Base-by-base conservation (phyloP, 2,888 invertebrate genomes). In the Argynnis bischoffii region DNA sequence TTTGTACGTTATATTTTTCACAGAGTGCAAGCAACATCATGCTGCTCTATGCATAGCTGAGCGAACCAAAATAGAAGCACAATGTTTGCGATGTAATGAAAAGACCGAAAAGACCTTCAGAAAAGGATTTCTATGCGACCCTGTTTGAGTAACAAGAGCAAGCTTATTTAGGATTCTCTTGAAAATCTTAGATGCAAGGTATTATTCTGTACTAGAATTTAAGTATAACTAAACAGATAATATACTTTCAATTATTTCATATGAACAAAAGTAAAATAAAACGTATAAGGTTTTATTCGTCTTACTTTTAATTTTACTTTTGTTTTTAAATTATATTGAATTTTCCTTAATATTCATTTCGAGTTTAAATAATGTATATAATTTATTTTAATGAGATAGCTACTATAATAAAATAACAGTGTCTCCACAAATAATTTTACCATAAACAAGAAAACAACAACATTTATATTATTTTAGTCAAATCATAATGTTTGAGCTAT, bases 61-160 rank as follows among this genome's bases (percentile, higher is more conserved):
- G 75, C 68, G 66, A 69, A 65, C 67, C 59, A 57, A 71, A 74
- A 74, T 73, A 71, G 63, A 72, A 69, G 75, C 68, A 66, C 70
- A 72, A 69, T 73, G 71, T 75, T 75, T 74, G 74, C 74, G 63
- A 70, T 73, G 71, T 69, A 71, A 72, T 74, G 74, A 75, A 75
- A 74, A 73, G 69, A 73, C 70, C 69, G 69, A 68, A 72, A 74
- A 72, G 73, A 71, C 61, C 67, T 64, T 60, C 57, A 74, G 69
- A 71, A 70, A 74, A 69, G 69, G 69, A 69, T 65, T 69, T 69
- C 69, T 68, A 66, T 67, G 64, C 71, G 57, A 59, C 67, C 64
- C 16, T 56, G 64, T 66, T 56, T 70, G 64, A 64, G 61, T 50
- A 46, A 64, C 65, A 63, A 69, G 67, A 48, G 64, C 71, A 55